These are phyloP conservation scores for Phoenoteleia sp. DNA, from an alignment of 2,888 invertebrate genomes.

Conservation along the genomic window DNA sequence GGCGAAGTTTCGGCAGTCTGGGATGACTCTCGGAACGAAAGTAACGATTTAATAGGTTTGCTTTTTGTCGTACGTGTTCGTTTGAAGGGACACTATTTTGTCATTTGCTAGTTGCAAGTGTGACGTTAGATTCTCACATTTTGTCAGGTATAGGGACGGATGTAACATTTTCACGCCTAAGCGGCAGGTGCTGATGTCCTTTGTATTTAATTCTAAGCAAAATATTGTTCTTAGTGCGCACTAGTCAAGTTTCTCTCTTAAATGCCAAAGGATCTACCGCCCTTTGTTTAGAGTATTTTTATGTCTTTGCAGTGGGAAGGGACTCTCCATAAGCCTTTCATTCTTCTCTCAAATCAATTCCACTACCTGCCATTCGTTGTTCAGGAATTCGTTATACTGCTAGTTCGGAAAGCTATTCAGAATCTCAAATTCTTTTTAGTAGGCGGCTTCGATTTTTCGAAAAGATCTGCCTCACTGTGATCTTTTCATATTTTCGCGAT, in stretches of 20 bases:
- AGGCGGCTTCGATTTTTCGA: conserved; percentile 69
- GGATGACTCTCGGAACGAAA: neutral
- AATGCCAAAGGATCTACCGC: conserved; percentile 76
- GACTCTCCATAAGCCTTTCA: conserved; percentile 81
- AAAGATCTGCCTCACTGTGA: conserved; percentile 52
- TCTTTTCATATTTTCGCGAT: conserved; percentile 71
- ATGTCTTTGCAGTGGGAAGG: conserved; percentile 73
- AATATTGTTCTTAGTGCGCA: conserved; percentile 82
- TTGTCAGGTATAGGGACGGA: conserved; percentile 64
- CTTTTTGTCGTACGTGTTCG: neutral
- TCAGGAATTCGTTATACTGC: conserved; percentile 72
- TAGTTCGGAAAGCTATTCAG: conserved; percentile 65
- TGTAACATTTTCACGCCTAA: conserved; percentile 72
- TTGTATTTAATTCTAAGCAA: conserved; percentile 79
- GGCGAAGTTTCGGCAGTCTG: too few species aligned
- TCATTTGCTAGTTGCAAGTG: conserved; percentile 49
- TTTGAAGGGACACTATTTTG: conserved; percentile 21
- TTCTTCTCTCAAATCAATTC: conserved; percentile 76
- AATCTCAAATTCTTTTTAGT: conserved; percentile 64
- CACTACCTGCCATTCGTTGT: conserved; percentile 68
- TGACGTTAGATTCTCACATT: conserved; percentile 49
- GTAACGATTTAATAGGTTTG: neutral
- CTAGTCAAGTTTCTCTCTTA: conserved; percentile 75
- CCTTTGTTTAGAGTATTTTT: conserved; percentile 81
- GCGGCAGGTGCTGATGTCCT: conserved; percentile 79